Conservation (phyloP, 2,888 invertebrate species). For the Lasioglossum morio region DNA sequence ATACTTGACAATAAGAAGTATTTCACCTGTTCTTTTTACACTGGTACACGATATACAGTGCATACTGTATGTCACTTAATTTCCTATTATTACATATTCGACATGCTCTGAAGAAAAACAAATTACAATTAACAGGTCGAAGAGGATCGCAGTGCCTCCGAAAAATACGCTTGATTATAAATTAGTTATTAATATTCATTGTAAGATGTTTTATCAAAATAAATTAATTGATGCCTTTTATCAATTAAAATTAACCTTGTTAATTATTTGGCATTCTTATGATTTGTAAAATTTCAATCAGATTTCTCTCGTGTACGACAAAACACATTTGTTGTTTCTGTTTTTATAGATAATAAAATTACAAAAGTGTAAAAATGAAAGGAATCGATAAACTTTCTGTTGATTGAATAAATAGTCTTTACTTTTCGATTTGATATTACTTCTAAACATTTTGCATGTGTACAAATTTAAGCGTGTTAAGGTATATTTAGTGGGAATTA, state of each 20-base stretch:
- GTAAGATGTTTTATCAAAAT: constrained; percentile 77
- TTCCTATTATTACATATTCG: constrained; percentile 42
- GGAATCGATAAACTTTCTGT: not conserved
- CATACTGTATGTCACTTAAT: constrained; percentile 49
- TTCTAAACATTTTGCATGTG: not conserved
- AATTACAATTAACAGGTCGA: constrained; percentile 53
- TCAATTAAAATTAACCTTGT: constrained; percentile 74
- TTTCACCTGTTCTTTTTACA: constrained; percentile 31
- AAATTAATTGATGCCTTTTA: constrained; percentile 77
- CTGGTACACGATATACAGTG: constrained; percentile 41
- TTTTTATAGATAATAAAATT: not conserved
- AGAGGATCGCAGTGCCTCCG: constrained; percentile 77
- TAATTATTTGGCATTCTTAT: constrained; percentile 63
- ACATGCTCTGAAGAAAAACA: constrained; percentile 36
- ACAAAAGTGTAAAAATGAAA: not conserved
- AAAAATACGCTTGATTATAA: constrained; percentile 75
- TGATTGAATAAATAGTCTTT: not conserved
- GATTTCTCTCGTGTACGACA: constrained; percentile 27
- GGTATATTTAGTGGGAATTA: constrained; percentile 22
- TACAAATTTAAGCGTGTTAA: constrained; percentile 20
- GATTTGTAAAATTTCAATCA: constrained; percentile 48
- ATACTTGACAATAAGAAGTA: constrained; percentile 46
- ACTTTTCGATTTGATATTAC: constrained; percentile 1
- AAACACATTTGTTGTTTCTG: constrained; percentile 10
- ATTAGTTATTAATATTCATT: constrained; percentile 75